phyloP scores from a whole-genome alignment of 2,888 invertebrate species.

The Conomelus anceps region DNA sequence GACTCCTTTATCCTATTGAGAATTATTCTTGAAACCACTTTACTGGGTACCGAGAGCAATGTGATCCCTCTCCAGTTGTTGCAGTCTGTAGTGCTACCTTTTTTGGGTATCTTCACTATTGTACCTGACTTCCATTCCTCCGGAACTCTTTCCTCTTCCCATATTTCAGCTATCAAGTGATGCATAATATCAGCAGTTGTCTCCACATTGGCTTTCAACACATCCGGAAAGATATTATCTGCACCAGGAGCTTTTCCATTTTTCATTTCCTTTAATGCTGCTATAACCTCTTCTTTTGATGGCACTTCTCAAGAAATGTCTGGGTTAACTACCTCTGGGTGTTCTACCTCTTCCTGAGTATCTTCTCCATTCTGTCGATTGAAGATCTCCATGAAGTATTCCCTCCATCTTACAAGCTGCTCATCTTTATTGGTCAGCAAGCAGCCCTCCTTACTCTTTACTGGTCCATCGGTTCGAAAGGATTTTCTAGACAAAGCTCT shows the following conservation, averaged over 20 bases:
- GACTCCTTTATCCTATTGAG: constrained; percentile 2
- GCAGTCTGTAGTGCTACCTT: not conserved
- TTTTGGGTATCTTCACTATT: constrained; percentile 3
- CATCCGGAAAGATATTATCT: constrained; percentile 1
- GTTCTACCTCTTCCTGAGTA: not conserved
- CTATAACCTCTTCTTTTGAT: not conserved
- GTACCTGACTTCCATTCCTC: constrained; percentile 2
- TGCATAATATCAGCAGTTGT: not conserved
- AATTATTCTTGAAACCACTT: not conserved
- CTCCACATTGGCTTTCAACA: not conserved
- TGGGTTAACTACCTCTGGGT: not conserved
- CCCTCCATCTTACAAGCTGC: constrained; percentile 2
- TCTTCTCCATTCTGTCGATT: not conserved
- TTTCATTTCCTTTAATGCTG: not conserved
- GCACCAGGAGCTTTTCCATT: constrained; percentile 10
- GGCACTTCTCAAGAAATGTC: not conserved
- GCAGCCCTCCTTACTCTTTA: not conserved
- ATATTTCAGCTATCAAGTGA: not conserved
- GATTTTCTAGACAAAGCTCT: not conserved
- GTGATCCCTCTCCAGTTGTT: constrained; percentile 3
- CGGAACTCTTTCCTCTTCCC: constrained; percentile 8
- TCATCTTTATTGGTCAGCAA: not conserved
- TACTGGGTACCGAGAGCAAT: constrained; percentile 1
- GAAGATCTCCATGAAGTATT: constrained; percentile 5
- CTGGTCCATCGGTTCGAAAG: not conserved